phyloP scores from a whole-genome alignment of 2,888 invertebrate genomes.

The Mantis religiosa region DNA sequence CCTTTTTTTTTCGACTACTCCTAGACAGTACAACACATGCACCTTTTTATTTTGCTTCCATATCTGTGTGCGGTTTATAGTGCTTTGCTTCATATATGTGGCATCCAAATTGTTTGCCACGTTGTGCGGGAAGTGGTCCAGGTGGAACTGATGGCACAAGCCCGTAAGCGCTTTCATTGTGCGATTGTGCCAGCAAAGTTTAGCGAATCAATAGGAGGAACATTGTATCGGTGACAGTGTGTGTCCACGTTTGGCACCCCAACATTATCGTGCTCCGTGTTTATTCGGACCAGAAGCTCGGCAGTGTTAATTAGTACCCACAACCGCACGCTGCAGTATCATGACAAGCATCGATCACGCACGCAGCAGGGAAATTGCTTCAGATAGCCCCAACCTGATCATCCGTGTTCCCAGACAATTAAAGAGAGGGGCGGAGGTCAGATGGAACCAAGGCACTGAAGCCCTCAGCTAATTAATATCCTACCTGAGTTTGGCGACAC shows the following conservation, averaged over 20 bases:
- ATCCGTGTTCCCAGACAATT: constrained; percentile 2
- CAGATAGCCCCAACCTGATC: background rate
- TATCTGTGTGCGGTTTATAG: background rate
- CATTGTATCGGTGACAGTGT: background rate
- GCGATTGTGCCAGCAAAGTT: background rate
- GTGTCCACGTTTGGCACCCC: background rate
- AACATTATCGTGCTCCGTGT: background rate
- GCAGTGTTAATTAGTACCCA: constrained; percentile 8
- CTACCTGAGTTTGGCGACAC: background rate
- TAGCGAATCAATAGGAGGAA: background rate
- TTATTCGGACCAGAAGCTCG: background rate
- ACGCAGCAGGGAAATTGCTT: background rate
- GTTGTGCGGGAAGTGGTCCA: background rate
- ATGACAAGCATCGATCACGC: constrained; percentile 4
- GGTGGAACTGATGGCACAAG: background rate
- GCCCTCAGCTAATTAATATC: background rate
- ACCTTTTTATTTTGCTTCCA: background rate
- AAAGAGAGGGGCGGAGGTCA: background rate
- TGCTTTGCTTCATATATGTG: background rate
- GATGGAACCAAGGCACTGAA: background rate
- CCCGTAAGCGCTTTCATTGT: background rate
- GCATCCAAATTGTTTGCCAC: background rate
- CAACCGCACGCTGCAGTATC: constrained; percentile 2
- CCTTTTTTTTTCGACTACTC: too few species aligned
- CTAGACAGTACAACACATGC: too few species aligned